Conservation (phyloP, 2,113 vertebrate genomes). For the Psammodynastes pulverulentus region DNA sequence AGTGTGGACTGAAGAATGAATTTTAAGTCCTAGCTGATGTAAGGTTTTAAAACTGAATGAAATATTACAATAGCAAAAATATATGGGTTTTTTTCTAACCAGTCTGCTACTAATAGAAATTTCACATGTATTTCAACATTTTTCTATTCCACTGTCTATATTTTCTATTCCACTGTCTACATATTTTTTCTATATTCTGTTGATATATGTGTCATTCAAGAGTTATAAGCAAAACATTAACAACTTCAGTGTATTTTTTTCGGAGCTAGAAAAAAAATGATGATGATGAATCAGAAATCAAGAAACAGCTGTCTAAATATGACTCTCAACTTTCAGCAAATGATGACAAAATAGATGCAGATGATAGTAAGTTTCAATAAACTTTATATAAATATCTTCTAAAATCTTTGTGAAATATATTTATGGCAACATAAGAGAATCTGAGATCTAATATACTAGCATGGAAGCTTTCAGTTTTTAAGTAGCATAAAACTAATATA, state of each 20-base stretch:
- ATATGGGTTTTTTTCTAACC: neutral
- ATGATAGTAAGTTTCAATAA: constrained; percentile 80
- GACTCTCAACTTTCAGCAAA: constrained; percentile 72
- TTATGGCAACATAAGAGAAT: neutral
- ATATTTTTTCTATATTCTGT: neutral
- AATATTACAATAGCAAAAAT: neutral
- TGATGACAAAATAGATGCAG: constrained; percentile 78
- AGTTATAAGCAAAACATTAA: neutral
- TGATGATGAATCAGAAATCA: constrained; percentile 78
- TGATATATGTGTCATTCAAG: neutral
- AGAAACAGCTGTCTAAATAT: constrained; percentile 75
- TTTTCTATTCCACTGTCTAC: neutral
- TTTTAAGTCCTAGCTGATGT: neutral
- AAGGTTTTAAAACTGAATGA: neutral
- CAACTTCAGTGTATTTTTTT: constrained; percentile 44
- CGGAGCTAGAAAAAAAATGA: constrained; percentile 83
- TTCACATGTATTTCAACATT: neutral
- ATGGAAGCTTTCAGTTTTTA: neutral
- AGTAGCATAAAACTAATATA: neutral
- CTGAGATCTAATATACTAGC: neutral
- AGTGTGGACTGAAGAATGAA: neutral
- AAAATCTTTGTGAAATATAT: neutral
- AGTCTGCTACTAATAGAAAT: neutral
- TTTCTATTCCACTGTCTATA: neutral
- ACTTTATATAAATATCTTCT: neutral